Evolutionary conservation across 1,140 invertebrate genomes (phyloP), one percentile per base, ranked within the genome.

Genomic region (Leucophenga varia): DNA sequence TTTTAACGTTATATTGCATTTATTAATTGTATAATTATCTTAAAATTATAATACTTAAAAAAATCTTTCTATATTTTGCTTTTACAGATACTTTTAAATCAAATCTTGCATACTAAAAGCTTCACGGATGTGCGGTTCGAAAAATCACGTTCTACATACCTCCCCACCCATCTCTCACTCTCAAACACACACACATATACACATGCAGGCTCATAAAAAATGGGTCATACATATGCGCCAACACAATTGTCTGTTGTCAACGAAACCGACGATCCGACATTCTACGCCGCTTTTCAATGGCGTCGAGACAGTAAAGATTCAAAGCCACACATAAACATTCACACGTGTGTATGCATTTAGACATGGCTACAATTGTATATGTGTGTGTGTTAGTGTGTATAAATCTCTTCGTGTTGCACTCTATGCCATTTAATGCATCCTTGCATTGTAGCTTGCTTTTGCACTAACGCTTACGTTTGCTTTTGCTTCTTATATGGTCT

Each of bases 191-290:
- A 41, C 54, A 52, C 34, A 40, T 40, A 38, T 43, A 22, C 51
- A 34, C 5, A 34, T n/a, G 32, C 51, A 53, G 53, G 47, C 61
- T 49, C 12, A 28, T 7, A 7, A 28, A 28, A 6, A 28, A 28
- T n/a, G n/a, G n/a, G n/a, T n/a, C n/a, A n/a, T n/a, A n/a, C 25
- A 28, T 28, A 7, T 6, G 25, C 25, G 12, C 6, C 6, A 28
- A 28, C 45, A 67, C 65, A 39, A 65, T 64, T 64, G 65, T 65
- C 61, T 61, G 65, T 64, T 67, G 58, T 51, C 61, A 40, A 37
- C 22, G 45, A n/a, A n/a, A n/a, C n/a, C n/a, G n/a, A n/a, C n/a
- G n/a, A n/a, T n/a, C n/a, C n/a, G n/a, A n/a, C n/a, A n/a, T n/a
- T n/a, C n/a, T n/a, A n/a, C n/a, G n/a, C n/a, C n/a, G n/a, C n/a